Base-by-base conservation (phyloP, 2,797 vertebrate species). In the Acipenser oxyrinchus region DNA sequence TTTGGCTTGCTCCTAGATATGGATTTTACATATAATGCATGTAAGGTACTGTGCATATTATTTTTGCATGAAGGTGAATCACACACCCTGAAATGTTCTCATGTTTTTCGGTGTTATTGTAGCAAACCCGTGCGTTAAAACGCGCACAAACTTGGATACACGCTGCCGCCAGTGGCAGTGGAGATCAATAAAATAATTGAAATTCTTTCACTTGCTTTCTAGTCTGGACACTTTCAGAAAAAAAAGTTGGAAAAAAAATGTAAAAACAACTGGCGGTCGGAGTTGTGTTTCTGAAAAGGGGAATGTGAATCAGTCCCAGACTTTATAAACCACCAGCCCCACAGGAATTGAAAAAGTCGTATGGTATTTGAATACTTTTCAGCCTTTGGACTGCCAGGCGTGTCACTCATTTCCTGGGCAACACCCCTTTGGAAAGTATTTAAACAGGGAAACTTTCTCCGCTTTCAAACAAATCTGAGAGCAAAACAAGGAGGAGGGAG, bases 371-470 rank as follows among this genome's bases (percentile, higher is more conserved):
- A 80, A 79, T 78, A 74, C 75, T 75, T 82, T 78, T 75, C 76
- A 77, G 77, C 72, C 70, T 79, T 59, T 23, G 73, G 68, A 71
- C 77, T 66, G 69, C 71, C 71, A 76, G 73, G 75, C 80, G 79
- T 76, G 74, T 73, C 78, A 76, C 76, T 73, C 52, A 69, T 77
- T 79, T 72, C 73, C 74, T 64, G 50, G 77, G 80, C 78, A 80
- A 82, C 79, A 82, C 82, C 83, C 83, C 80, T 70, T 70, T 58
- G 66, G 63, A 67, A 71, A 49, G 69, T 86, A 86, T 80, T 84
- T 84, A 86, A 83, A 75, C 67, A 49, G 51, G 71, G 68, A 37
- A 55, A 50, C 63, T 74, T 75, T 76, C 73, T 73, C 72, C 66
- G 65, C 64, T 72, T 70, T 64, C 75, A 84, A 65, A 68, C 67